Conservation (phyloP, 2,888 invertebrate genomes). For the Amaurobius ferox region DNA sequence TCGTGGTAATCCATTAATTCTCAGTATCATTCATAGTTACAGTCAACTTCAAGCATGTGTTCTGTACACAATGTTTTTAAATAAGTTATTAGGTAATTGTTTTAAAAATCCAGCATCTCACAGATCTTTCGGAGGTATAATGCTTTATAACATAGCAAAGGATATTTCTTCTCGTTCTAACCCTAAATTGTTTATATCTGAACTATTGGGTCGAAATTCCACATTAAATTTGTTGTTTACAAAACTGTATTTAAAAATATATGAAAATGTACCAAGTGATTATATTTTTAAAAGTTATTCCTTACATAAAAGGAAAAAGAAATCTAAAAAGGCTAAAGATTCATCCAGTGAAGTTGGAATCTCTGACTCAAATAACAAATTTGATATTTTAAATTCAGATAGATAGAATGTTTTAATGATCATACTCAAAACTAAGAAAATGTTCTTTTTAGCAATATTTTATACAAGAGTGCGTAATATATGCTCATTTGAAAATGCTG, state of each 20-base stretch:
- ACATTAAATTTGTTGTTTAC: conserved; percentile 74
- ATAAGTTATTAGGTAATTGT: conserved; percentile 75
- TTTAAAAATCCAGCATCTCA: conserved; percentile 27
- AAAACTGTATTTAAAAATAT: not conserved
- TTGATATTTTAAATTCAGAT: too few relatives aligned
- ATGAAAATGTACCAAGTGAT: not conserved
- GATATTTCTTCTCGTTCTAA: conserved; percentile 58
- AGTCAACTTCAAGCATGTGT: conserved; percentile 77
- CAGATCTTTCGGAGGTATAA: conserved; percentile 52
- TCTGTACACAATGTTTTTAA: conserved; percentile 75
- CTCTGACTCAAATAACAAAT: too few relatives aligned
- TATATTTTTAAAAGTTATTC: not conserved
- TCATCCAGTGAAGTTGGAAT: too few relatives aligned
- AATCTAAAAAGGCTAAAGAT: not conserved
- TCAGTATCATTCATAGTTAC: conserved; percentile 75
- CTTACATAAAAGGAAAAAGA: not conserved
- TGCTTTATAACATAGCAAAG: conserved; percentile 73
- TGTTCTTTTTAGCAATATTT: too few relatives aligned
- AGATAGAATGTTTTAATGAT: too few relatives aligned
- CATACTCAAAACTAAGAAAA: too few relatives aligned
- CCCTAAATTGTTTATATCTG: conserved; percentile 69
- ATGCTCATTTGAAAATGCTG: too few relatives aligned
- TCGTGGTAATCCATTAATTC: conserved; percentile 73
- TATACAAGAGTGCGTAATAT: too few relatives aligned
- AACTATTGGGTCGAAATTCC: conserved; percentile 77